A percentile compares a stretch with the other conserved stretches of the same genome.
These are phyloP conservation scores for Thaleichthys pacificus DNA, from an alignment of 2,797 vertebrate genomes.

Conservation along the genomic window DNA sequence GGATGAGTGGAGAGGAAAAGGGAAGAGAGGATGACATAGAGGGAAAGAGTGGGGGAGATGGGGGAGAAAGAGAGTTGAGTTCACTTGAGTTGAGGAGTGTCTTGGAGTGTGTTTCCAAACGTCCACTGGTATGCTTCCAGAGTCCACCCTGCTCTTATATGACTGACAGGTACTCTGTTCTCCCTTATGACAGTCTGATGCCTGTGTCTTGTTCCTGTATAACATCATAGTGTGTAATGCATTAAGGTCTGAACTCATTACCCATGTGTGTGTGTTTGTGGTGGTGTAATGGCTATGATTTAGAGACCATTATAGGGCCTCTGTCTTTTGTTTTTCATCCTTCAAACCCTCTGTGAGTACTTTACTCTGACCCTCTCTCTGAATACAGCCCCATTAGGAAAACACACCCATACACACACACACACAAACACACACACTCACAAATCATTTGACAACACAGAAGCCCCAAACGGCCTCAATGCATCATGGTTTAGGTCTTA, in stretches of 20 bases:
- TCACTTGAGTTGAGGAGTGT: not conserved
- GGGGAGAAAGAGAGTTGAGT: not conserved
- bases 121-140: too few species aligned
- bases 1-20: not conserved
- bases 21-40: not conserved
- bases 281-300: conserved; percentile 3
- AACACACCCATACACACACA: not conserved
- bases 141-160: too few species aligned
- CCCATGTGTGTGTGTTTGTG: not conserved
- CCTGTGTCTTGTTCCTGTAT: too few species aligned
- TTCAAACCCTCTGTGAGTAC: not conserved
- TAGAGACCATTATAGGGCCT: not conserved
- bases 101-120: not conserved
- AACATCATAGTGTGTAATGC: too few species aligned
- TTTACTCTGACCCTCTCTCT: not conserved
- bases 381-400: not conserved
- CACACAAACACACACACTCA: not conserved
- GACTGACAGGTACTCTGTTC: too few species aligned
- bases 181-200: too few species aligned
- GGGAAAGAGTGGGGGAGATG: not conserved
- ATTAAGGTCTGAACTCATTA: too few species aligned
- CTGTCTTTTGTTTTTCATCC: not conserved
- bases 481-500: not conserved
- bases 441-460: not conserved
- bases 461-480: not conserved